These are phyloP conservation scores for Bombus terrestris DNA, from an alignment of 1,140 invertebrate genomes.

Conservation along the genomic window DNA sequence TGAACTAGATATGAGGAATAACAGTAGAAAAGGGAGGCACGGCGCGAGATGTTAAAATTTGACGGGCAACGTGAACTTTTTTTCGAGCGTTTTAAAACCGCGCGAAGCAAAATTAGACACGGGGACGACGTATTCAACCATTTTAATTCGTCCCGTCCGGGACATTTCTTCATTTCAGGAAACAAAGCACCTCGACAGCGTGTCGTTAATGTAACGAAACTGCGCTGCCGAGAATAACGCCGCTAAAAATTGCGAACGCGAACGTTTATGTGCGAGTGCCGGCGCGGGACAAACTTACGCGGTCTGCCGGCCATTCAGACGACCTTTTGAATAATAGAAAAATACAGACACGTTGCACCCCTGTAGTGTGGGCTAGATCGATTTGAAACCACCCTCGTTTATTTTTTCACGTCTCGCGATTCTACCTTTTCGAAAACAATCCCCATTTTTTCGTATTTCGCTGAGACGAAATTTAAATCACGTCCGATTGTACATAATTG, in stretches of 20 bases:
- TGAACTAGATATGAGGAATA: background rate
- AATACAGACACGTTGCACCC: background rate
- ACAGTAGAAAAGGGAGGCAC: too few species aligned
- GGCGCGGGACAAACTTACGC: background rate
- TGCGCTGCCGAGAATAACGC: conserved; percentile 1
- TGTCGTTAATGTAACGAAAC: conserved; percentile 50
- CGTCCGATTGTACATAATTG: too few species aligned
- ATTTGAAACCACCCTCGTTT: background rate
- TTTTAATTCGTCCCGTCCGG: conserved; percentile 33
- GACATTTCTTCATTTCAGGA: conserved; percentile 37
- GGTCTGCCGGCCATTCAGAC: background rate
- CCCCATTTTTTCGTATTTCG: background rate
- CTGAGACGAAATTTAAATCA: too few species aligned
- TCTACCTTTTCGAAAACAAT: background rate
- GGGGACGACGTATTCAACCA: conserved; percentile 7
- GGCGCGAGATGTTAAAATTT: background rate
- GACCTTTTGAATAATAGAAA: background rate
- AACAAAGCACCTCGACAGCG: conserved; percentile 26
- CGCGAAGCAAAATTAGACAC: conserved; percentile 7
- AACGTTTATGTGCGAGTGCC: conserved; percentile 16
- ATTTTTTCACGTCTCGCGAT: background rate
- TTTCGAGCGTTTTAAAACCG: conserved; percentile 17
- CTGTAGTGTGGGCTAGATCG: background rate
- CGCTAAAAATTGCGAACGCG: conserved; percentile 37
- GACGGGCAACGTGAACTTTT: background rate